phyloP scores from a whole-genome alignment of 1,140 invertebrate genomes.

The Euglossa dilemma region DNA sequence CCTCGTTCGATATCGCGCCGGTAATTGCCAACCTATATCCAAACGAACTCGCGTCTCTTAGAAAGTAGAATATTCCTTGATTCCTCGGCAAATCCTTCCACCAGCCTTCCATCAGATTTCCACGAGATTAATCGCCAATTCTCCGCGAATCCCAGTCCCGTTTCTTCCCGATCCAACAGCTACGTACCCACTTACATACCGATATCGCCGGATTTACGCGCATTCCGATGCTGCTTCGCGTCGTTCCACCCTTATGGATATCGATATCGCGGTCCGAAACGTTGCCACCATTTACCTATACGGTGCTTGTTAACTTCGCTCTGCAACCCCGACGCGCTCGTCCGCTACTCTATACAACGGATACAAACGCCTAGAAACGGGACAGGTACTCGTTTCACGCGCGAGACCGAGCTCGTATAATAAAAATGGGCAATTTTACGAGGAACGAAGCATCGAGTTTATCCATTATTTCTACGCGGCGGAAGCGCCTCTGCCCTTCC shows the following conservation, averaged over 20 bases:
- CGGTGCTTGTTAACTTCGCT: background rate
- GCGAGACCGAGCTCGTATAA: background rate
- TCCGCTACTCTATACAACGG: too few relatives aligned
- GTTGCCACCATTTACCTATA: background rate
- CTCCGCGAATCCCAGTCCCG: background rate
- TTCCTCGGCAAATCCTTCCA: background rate
- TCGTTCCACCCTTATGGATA: background rate
- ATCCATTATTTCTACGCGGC: background rate
- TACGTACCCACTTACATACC: background rate
- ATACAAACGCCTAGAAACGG: too few relatives aligned
- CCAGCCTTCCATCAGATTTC: too few relatives aligned
- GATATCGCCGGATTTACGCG: background rate
- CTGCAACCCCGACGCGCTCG: too few relatives aligned
- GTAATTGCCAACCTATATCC: background rate
- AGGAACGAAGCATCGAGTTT: constrained; percentile 1
- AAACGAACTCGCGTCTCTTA: background rate
- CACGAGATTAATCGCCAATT: background rate
- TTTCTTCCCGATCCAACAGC: background rate
- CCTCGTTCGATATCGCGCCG: background rate
- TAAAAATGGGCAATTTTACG: background rate
- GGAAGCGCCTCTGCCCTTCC: background rate
- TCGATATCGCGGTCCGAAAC: background rate
- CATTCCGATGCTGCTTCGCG: constrained; percentile 1
- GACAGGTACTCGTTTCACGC: background rate
- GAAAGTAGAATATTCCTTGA: constrained; percentile 7